These are phyloP conservation scores for Aricia artaxerxes DNA, from an alignment of 2,888 invertebrate species.

Conservation along the genomic window DNA sequence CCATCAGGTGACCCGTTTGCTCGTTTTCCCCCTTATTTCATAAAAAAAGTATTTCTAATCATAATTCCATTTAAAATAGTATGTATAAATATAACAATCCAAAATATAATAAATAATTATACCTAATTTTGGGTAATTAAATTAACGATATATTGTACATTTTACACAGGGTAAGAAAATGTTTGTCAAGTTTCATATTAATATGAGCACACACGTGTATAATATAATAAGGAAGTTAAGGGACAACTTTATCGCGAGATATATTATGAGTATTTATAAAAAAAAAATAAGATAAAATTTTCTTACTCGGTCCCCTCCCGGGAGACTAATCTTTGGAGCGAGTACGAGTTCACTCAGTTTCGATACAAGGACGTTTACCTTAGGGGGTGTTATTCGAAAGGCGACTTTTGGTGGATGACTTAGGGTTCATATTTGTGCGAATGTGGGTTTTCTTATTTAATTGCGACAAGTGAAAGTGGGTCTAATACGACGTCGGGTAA, in stretches of 20 bases:
- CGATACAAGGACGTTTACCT: constrained; percentile 27
- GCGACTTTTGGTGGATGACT: neutral
- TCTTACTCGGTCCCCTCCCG: constrained; percentile 8
- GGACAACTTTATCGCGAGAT: neutral
- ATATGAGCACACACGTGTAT: neutral
- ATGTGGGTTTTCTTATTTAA: constrained; percentile 11
- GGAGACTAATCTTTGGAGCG: constrained; percentile 22
- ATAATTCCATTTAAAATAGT: no score
- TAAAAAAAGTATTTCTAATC: no score
- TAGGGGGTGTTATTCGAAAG: neutral
- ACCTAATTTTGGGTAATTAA: no score
- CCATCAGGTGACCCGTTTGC: no score
- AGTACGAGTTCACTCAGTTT: constrained; percentile 22
- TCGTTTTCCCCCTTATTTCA: no score
- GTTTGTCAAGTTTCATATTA: neutral
- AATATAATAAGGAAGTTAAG: neutral
- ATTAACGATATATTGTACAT: no score
- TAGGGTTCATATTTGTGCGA: neutral
- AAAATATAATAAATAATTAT: no score
- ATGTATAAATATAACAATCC: no score
- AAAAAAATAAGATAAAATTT: constrained; percentile 29
- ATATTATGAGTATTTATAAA: neutral
- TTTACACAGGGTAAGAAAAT: neutral
- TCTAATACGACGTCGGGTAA: constrained; percentile 23
- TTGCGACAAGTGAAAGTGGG: constrained; percentile 21